Evolutionary conservation across 2,797 vertebrate species (phyloP).

Genomic region (Myiothlypis coronata): DNA sequence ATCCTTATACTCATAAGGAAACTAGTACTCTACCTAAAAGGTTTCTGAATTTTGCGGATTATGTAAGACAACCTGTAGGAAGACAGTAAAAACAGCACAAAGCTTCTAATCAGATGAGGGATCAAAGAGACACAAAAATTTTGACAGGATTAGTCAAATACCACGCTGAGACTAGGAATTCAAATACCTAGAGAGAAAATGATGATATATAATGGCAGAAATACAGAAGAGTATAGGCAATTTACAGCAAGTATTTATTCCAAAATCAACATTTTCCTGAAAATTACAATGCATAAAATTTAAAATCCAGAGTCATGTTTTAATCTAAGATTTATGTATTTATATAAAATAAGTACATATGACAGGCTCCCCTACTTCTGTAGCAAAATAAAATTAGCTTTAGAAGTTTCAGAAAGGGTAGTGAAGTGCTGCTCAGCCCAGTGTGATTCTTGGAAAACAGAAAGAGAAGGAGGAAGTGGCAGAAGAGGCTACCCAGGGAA

Average conservation of each 20-base stretch:
- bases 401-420: not conserved
- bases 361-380: not conserved
- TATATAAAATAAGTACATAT: not conserved
- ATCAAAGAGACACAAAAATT: not conserved
- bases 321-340: not conserved
- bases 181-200: not conserved
- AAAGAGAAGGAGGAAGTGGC: not conserved
- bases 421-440: not conserved
- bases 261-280: not conserved
- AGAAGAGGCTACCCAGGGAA: not conserved
- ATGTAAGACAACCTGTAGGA: not conserved
- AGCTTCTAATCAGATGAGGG: not conserved
- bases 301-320: not conserved
- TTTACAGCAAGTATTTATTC: not conserved
- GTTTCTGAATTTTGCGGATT: not conserved
- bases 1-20: not conserved
- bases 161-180: not conserved
- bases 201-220: not conserved
- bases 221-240: not conserved
- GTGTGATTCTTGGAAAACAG: not conserved
- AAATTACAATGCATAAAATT: not conserved
- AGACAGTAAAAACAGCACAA: not conserved
- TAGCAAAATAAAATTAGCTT: not conserved
- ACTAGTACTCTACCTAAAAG: not conserved
- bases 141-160: conserved; percentile 1